Evolutionary conservation across 1,140 invertebrate genomes (phyloP).

Genomic region (Drosophila busckii): DNA sequence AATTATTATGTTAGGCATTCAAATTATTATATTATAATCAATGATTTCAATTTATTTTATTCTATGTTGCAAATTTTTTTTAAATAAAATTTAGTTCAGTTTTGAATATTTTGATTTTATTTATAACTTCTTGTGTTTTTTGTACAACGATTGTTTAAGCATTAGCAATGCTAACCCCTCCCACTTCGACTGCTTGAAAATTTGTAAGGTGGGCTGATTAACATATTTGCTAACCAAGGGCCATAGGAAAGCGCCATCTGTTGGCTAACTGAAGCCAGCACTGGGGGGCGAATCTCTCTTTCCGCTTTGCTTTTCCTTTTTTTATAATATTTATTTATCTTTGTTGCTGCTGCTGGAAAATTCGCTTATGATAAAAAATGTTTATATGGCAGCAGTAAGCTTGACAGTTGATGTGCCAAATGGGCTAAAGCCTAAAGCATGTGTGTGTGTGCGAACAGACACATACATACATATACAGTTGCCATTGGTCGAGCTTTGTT

Average conservation of each 20-base stretch:
- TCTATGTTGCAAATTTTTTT: too few relatives aligned
- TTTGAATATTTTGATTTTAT: too few relatives aligned
- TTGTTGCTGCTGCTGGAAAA: constrained; percentile 24
- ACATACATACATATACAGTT: constrained; percentile 12
- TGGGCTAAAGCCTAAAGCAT: constrained; percentile 18
- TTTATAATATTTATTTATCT: constrained; percentile 15
- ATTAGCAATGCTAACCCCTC: too few relatives aligned
- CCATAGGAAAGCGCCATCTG: constrained; percentile 13
- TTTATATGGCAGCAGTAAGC: constrained; percentile 74
- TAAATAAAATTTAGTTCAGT: too few relatives aligned
- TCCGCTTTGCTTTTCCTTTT: constrained; percentile 22
- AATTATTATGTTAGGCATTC: too few relatives aligned
- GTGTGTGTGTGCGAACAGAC: constrained; percentile 5
- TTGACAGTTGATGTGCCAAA: constrained; percentile 59
- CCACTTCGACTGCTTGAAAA: too few relatives aligned
- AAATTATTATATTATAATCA: too few relatives aligned
- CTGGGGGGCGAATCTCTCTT: constrained; percentile 22
- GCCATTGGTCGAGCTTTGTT: constrained; percentile 32
- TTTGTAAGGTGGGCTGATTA: not conserved
- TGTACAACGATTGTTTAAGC: too few relatives aligned
- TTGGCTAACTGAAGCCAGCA: not conserved
- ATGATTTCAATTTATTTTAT: too few relatives aligned
- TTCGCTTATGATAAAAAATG: constrained; percentile 53
- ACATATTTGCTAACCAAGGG: not conserved
- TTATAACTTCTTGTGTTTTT: too few relatives aligned